Base-by-base conservation (phyloP, 92 coral and sea anemone genomes). In the Epizoanthus scotinus region DNA sequence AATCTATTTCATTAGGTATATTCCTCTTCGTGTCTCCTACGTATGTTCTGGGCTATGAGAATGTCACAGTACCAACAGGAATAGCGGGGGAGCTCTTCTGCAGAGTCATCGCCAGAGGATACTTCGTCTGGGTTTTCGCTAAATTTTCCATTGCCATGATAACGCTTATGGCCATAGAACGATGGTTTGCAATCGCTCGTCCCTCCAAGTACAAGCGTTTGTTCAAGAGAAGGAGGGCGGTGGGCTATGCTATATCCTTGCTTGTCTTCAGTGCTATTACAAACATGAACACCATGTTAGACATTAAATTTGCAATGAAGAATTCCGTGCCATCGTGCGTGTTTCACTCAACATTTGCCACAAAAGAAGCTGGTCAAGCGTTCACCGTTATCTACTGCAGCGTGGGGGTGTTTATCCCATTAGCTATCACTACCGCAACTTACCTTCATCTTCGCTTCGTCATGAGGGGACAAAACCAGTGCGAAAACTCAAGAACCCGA, bases 151-250 rank as follows among this genome's bases (percentile, higher is more conserved):
- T 79, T 50, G 44, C 71, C 27, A 79, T 79, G 81, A 20, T 75
- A 58, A 75, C 81, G 42, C 68, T 75, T 2, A 59, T 75, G 81
- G 81, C 81, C 26, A 60, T 75, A 28, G 81, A 75, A 47, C 40
- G 81, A 13, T 75, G 81, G 81, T 75, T 75, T 49, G 81, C 81
- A 55, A 6, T 75, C 42, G 81, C 81, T 31, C 81, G 81, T 36
- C 68, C 81, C 21, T 21, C 67, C 66, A 20, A 15, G 6, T 75
- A 75, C 68, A 75, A 75, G 8, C 17, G 13, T 40, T 36, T 75
- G 17, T 75, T 75, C 58, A 59, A 40, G 68, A 75, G 69, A 12
- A 21, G 68, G 19, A 58, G n/a, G 44, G 81, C 54, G 1, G 56
- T 75, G 0, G 12, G 18, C 21, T 75, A 75, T 7, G 69, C 81